Evolutionary conservation across 2,888 invertebrate genomes (phyloP), one percentile per base, ranked within the genome.

Genomic region (Escarpia spicata): DNA sequence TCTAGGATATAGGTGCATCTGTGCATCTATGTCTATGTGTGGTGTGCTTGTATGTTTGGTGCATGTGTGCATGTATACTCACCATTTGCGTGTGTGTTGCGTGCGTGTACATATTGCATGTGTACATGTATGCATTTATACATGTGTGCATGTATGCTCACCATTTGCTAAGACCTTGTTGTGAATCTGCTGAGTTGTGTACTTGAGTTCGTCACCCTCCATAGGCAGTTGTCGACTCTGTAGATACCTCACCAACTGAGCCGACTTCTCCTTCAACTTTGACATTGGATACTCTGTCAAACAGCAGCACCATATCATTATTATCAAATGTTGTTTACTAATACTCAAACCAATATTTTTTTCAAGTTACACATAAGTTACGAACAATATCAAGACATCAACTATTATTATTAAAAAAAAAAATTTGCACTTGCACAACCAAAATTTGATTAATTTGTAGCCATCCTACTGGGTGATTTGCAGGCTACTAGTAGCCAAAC

Each of bases 231-330:
- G 91, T 19, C 92, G 91, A 89, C 91, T 91, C 92, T 91, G 91
- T 43, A 92, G 43, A 75, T 92, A 92, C n/a, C 91, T 52, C 8
- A 52, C 90, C 37, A 92, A 31, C 44, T 75, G 60, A 8, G 43
- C 43, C 43, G 91, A 19, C n/a, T 91, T 52, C n/a, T 60, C 89
- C 52, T 89, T 90, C 45, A 92, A 43, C 26, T 92, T 90, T 31
- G 58, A 75, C 44, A 91, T 89, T n/a, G 92, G 92, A 91, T 92
- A 92, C 60, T 91, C 92, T 92, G 91, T 19, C 43, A 91, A 92
- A 60, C 92, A 90, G 45, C 19, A 44, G n/a, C n/a, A 75, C 26
- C 4, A 75, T 26, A 75, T 26, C 19, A 75, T 75, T 75, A 75
- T 75, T 26, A 75, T n/a, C 26, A 26, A 75, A 75, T 75, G 75